A percentile compares a stretch with the other conserved stretches of the same genome.
Conservation (phyloP, 2,797 vertebrate species). For the Pantherophis vulpinus region DNA sequence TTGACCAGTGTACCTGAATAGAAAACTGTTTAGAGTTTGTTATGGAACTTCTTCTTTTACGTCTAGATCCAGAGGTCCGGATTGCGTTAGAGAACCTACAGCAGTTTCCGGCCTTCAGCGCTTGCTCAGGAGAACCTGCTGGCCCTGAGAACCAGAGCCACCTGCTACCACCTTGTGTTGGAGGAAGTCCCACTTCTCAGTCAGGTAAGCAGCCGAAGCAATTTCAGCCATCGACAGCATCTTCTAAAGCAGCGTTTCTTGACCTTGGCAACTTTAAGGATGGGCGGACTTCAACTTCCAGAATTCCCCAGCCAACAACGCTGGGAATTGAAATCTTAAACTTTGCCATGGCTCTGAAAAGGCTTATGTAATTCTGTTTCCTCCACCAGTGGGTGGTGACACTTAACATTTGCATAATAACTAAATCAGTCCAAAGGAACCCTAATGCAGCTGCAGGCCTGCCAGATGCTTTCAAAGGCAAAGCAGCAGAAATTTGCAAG, state of each 20-base stretch:
- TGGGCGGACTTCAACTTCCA: background rate
- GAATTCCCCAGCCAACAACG: background rate
- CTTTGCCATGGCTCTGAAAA: background rate
- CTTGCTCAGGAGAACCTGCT: slow-evolving; percentile 63
- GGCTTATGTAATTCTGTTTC: background rate
- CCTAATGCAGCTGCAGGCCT: background rate
- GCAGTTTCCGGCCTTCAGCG: slow-evolving; percentile 94
- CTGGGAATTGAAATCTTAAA: background rate
- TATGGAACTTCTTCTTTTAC: slow-evolving; percentile 23
- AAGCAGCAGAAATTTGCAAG: background rate
- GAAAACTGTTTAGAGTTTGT: background rate
- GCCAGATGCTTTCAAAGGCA: background rate
- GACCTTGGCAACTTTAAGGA: background rate
- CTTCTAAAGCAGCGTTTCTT: background rate
- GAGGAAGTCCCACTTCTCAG: slow-evolving; percentile 81
- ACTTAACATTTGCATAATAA: background rate
- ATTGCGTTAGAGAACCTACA: slow-evolving; percentile 96
- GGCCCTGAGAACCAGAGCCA: slow-evolving; percentile 61
- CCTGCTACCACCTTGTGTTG: slow-evolving; percentile 74
- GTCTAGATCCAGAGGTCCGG: slow-evolving; percentile 91
- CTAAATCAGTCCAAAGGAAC: background rate
- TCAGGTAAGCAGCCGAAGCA: slow-evolving; percentile 66
- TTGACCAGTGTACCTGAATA: too few species aligned
- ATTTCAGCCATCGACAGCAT: background rate
- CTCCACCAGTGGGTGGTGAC: background rate